A percentile compares a stretch with the other conserved stretches of the same genome.
phyloP scores from a whole-genome alignment of 1,140 invertebrate species.

The Megalonaias nervosa region DNA sequence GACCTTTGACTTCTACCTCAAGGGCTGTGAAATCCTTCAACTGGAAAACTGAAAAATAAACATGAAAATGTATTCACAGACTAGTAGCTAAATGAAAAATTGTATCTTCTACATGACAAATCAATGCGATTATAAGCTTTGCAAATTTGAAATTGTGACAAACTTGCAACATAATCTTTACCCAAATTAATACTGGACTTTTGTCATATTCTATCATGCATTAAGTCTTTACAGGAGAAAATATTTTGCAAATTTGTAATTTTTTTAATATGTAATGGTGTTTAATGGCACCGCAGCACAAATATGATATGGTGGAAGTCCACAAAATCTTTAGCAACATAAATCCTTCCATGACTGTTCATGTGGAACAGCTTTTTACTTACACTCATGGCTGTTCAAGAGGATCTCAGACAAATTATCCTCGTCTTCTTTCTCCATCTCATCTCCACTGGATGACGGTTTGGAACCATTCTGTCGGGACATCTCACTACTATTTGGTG shows the following conservation, averaged over 20 bases:
- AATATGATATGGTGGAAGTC: too few relatives aligned
- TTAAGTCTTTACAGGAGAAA: neutral
- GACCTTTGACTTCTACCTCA: slow-evolving; percentile 68
- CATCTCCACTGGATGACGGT: slow-evolving; percentile 12
- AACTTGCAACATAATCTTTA: neutral
- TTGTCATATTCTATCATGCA: neutral
- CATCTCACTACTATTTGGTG: slow-evolving; percentile 28
- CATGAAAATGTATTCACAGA: neutral
- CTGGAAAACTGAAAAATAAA: slow-evolving; percentile 40
- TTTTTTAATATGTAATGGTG: too few relatives aligned
- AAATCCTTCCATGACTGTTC: too few relatives aligned
- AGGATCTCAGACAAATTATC: slow-evolving; percentile 41
- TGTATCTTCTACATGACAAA: neutral
- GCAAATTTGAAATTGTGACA: neutral
- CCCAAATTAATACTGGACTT: neutral
- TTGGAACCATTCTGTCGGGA: neutral
- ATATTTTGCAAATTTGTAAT: too few relatives aligned
- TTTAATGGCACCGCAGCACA: too few relatives aligned
- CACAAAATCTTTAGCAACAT: too few relatives aligned
- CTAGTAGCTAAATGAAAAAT: neutral
- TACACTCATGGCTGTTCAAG: slow-evolving; percentile 2
- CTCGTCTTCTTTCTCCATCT: slow-evolving; percentile 37
- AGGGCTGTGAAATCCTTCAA: slow-evolving; percentile 62
- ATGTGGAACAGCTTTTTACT: neutral
- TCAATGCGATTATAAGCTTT: neutral